phyloP scores from a whole-genome alignment of 2,113 vertebrate species.

The Sylvilagus bachmani region DNA sequence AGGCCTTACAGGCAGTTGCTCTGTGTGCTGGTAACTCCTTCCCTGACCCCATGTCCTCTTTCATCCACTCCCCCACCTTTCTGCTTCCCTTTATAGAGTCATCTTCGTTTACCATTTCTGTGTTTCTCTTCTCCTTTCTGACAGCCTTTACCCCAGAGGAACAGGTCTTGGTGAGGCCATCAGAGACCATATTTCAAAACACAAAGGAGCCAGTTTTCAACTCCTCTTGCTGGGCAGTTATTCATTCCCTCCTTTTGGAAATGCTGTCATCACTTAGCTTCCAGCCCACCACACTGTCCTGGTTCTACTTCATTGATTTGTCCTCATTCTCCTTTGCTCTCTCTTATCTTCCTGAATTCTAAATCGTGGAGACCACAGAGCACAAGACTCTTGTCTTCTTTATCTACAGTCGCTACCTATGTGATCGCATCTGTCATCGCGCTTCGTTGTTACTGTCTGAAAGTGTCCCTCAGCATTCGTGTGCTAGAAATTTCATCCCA shows the following conservation, averaged over 20 bases:
- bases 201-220: background rate
- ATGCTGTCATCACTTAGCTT: background rate
- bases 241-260: background rate
- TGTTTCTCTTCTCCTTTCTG: background rate
- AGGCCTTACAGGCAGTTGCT: background rate
- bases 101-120: background rate
- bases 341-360: background rate
- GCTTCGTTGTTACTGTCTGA: background rate
- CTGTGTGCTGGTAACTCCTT: slow-evolving; percentile 11
- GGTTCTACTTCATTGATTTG: background rate
- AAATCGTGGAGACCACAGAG: background rate
- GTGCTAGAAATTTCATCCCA: background rate
- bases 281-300: background rate
- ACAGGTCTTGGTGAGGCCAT: background rate
- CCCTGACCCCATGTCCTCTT: background rate
- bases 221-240: background rate
- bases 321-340: slow-evolving; percentile 34
- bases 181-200: slow-evolving; percentile 29
- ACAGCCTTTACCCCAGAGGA: background rate
- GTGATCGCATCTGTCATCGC: background rate
- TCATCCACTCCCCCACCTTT: background rate
- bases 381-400: background rate
- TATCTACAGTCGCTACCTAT: background rate
- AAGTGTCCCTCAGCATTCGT: background rate
- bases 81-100: background rate